A percentile compares a stretch with the other conserved stretches of the same genome.
Evolutionary conservation across 2,113 vertebrate species (phyloP).

Genomic region (Laterallus jamaicensis): DNA sequence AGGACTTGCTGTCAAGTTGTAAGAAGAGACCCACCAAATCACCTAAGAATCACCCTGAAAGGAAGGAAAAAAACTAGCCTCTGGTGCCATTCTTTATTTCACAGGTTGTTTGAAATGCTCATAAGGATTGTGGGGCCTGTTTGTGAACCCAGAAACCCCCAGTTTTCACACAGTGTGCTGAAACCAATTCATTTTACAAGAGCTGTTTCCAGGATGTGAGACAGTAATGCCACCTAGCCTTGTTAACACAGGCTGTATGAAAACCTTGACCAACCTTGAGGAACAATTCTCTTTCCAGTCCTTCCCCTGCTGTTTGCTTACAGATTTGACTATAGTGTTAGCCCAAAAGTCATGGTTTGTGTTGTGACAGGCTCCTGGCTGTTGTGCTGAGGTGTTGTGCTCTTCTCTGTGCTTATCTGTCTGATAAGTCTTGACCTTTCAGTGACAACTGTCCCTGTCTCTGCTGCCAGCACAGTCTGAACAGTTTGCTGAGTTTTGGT

Average conservation of each 20-base stretch:
- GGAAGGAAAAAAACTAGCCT: neutral
- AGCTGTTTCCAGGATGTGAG: neutral
- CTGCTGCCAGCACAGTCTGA: neutral
- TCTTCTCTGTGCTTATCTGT: neutral
- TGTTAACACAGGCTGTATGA: neutral
- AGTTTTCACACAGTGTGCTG: neutral
- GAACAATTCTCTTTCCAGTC: neutral
- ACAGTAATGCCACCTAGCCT: neutral
- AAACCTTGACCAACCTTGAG: neutral
- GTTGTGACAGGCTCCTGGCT: neutral
- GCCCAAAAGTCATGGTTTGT: neutral
- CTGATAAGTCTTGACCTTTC: neutral
- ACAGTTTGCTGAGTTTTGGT: neutral
- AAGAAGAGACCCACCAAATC: neutral
- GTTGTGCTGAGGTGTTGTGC: neutral
- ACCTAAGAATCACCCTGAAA: neutral
- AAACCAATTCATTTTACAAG: neutral
- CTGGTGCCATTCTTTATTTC: neutral
- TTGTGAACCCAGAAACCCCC: neutral
- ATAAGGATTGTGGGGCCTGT: neutral
- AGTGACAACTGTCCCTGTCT: neutral
- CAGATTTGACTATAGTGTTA: neutral
- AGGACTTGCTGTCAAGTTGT: too few relatives aligned
- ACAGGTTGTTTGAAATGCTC: neutral
- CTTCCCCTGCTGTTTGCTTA: neutral